A percentile compares a stretch with the other conserved stretches of the same genome.
Evolutionary conservation across 2,888 invertebrate species (phyloP).

Genomic region (Oxycera nigricornis): DNA sequence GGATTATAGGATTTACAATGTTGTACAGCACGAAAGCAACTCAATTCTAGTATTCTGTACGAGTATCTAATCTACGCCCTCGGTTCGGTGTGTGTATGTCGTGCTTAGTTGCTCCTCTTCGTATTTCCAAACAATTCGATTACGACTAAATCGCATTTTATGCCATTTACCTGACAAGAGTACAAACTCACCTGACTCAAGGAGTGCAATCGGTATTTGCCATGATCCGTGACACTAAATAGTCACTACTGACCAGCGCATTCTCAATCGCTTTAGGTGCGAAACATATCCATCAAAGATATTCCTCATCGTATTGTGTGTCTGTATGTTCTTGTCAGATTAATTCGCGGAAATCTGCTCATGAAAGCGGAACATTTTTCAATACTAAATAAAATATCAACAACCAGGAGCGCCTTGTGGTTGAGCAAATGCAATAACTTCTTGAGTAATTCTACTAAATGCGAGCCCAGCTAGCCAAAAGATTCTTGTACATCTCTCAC

Average conservation of each 20-base stretch:
- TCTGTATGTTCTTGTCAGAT: neutral
- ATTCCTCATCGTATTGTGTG: neutral
- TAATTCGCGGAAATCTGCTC: neutral
- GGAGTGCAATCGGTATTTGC: neutral
- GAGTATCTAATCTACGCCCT: neutral
- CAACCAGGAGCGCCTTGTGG: neutral
- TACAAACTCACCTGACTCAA: neutral
- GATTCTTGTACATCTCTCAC: too few relatives aligned
- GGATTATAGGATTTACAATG: neutral
- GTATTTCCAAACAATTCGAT: constrained; percentile 24
- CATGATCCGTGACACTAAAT: neutral
- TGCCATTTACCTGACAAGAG: constrained; percentile 4
- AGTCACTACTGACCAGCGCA: neutral
- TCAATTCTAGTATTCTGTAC: neutral
- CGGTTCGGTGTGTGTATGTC: neutral
- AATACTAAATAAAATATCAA: neutral
- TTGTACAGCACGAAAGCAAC: neutral
- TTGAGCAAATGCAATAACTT: neutral
- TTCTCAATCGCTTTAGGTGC: neutral
- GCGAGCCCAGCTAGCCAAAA: neutral
- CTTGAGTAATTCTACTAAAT: neutral
- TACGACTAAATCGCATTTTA: constrained; percentile 5
- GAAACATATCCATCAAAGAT: neutral
- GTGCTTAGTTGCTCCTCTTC: constrained; percentile 1
- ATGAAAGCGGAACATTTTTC: neutral